phyloP scores from a whole-genome alignment of 2,113 vertebrate species.

The Mesembrinibis cayennensis region DNA sequence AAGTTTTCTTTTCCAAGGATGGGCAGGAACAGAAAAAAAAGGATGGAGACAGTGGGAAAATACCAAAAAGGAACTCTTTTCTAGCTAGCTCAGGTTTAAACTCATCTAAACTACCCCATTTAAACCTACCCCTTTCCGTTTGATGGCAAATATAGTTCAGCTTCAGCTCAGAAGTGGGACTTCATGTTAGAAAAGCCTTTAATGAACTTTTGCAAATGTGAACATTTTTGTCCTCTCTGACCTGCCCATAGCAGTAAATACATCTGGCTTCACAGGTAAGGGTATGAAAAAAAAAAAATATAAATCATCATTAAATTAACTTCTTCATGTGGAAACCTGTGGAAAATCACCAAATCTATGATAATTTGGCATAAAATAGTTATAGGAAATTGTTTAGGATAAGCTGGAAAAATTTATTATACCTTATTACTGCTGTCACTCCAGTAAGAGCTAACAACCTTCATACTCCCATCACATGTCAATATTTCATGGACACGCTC shows the following conservation, averaged over 20 bases:
- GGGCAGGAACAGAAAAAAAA: not conserved
- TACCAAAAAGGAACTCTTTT: not conserved
- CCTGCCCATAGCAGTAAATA: not conserved
- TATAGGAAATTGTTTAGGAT: not conserved
- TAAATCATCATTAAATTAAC: not conserved
- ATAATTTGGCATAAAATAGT: not conserved
- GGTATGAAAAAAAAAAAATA: not conserved
- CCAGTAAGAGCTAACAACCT: not conserved
- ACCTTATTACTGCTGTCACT: not conserved
- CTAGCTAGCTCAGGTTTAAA: not conserved
- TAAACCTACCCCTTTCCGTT: not conserved
- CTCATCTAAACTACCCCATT: not conserved
- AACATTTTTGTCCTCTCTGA: not conserved
- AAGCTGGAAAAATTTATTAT: not conserved
- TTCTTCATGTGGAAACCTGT: not conserved
- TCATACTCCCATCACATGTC: not conserved
- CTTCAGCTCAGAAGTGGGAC: not conserved
- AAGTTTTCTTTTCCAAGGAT: not conserved
- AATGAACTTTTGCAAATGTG: not conserved
- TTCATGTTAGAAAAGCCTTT: not conserved
- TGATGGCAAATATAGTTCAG: not conserved
- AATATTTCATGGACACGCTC: not conserved
- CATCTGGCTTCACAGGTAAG: not conserved
- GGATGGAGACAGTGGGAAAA: not conserved
- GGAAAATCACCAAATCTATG: not conserved